Evolutionary conservation across 2,113 vertebrate species (phyloP).

Genomic region (Anhinga anhinga): DNA sequence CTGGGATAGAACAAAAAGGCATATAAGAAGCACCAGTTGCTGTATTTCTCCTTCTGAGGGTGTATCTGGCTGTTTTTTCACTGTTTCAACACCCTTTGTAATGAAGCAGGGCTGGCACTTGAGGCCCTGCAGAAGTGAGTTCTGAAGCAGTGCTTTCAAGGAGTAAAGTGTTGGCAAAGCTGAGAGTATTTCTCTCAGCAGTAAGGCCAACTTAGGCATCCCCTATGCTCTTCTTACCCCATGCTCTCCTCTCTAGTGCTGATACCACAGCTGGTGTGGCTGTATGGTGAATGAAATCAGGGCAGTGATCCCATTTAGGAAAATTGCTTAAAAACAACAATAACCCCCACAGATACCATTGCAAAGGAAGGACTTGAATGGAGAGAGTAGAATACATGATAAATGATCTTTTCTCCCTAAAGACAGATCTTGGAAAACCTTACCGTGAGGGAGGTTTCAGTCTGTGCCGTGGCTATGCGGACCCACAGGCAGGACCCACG

Average conservation of each 20-base stretch:
- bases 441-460: neutral
- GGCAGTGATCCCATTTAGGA: neutral
- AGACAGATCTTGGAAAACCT: neutral
- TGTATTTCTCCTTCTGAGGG: neutral
- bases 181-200: neutral
- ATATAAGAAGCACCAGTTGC: neutral
- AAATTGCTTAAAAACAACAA: neutral
- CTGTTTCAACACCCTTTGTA: neutral
- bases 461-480: accelerated
- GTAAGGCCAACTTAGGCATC: neutral
- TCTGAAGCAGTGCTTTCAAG: neutral
- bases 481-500: accelerated
- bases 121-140: neutral
- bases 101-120: neutral
- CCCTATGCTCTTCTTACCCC: neutral
- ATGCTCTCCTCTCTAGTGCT: neutral
- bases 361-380: neutral
- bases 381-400: neutral
- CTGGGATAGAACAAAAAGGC: neutral
- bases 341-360: neutral
- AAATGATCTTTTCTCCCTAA: neutral
- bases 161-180: neutral
- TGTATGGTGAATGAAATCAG: neutral
- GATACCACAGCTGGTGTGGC: neutral
- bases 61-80: neutral